Evolutionary conservation across 2,888 invertebrate species (phyloP), one percentile per base, ranked within the genome.

Genomic region (Cyrtodaria siliqua): DNA sequence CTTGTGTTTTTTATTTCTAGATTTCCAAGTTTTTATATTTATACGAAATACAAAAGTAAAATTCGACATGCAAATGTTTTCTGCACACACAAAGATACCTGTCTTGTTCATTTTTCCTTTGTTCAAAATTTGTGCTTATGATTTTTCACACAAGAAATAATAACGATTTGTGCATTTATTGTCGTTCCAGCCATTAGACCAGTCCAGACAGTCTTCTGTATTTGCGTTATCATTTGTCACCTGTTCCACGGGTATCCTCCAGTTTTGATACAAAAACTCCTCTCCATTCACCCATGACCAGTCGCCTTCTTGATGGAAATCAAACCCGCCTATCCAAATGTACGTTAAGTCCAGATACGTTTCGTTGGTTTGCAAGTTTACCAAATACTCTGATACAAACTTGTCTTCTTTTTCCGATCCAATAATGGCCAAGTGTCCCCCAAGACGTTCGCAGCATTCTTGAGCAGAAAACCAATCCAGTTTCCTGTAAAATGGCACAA

Each of bases 381-480:
- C 18, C 20, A 61, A 23, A 14, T 40, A 61, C 12, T 53, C 16
- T 4, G 53, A 20, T 27, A 69, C 29, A 40, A 53, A 42, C 4
- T 23, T 23, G 27, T 53, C 18, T 33, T 72, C 49, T 27, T 59
- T 20, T 18, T 29, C 60, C 4, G 59, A 44, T 24, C 66, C 66
- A 4, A 72, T 1, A 1, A 72, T 49, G n/a, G 72, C 66, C 20
- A 72, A 64, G 29, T 66, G 55, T 9, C 72, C 60, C 6, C 61
- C 72, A 6, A 66, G 23, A 0, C 72, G 72, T 44, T 72, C 72
- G 23, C 72, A 72, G 1, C 55, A 57, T 38, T 52, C 60, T n/a
- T 72, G 47, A 14, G 64, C 57, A 3, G 59, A 8, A 20, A 26
- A 60, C 72, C 72, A 72, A 38, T 60, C 42, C 9, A 60, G 26